Evolutionary conservation across 2,888 invertebrate genomes (phyloP).

Genomic region (Diachrysia chrysitis): DNA sequence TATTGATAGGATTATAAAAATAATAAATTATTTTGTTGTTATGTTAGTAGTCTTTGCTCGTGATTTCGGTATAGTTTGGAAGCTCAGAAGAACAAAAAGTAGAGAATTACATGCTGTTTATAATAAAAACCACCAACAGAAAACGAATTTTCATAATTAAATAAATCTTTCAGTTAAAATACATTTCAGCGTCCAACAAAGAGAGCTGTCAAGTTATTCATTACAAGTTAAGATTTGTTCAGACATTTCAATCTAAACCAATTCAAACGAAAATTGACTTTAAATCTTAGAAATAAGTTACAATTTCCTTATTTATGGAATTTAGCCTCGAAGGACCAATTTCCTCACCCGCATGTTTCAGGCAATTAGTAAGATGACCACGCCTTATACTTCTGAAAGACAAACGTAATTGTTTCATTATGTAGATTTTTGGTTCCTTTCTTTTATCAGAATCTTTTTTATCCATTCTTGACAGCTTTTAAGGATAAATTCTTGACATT

Average conservation of each 20-base stretch:
- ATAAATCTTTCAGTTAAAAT: slow-evolving; percentile 10
- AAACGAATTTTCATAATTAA: no score
- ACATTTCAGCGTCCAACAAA: slow-evolving; percentile 32
- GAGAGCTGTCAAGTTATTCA: slow-evolving; percentile 47
- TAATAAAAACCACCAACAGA: no score
- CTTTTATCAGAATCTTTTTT: neutral
- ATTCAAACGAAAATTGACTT: slow-evolving; percentile 10
- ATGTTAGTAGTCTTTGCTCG: no score
- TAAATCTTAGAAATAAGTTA: neutral
- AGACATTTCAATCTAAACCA: slow-evolving; percentile 41
- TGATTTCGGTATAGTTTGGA: no score
- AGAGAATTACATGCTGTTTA: no score
- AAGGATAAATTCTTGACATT: no score
- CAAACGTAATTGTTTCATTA: slow-evolving; percentile 30
- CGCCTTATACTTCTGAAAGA: slow-evolving; percentile 32
- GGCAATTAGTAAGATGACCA: slow-evolving; percentile 56
- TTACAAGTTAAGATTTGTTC: slow-evolving; percentile 42
- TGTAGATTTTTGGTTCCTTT: slow-evolving; percentile 27
- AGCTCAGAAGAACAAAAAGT: no score
- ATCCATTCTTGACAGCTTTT: no score
- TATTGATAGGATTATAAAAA: no score
- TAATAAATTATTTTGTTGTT: no score
- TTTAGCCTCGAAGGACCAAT: slow-evolving; percentile 26
- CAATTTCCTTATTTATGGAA: slow-evolving; percentile 1
- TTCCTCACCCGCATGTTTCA: slow-evolving; percentile 71